These are phyloP conservation scores for Rugalucina vietnamica DNA, from an alignment of 2,888 invertebrate species.

Conservation along the genomic window DNA sequence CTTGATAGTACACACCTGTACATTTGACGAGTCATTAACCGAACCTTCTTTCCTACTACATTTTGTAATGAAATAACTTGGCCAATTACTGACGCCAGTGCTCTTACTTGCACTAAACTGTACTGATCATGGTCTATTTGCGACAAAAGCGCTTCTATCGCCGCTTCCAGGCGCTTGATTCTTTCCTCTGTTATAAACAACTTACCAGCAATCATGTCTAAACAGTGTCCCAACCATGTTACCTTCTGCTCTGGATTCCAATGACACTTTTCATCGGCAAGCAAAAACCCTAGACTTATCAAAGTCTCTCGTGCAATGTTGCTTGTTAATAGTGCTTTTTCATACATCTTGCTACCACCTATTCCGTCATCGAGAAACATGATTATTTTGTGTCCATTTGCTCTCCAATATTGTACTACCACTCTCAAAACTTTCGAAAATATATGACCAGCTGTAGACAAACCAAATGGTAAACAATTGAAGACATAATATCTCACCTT, in stretches of 20 bases:
- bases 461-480: conserved; percentile 50
- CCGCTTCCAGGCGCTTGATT: background rate
- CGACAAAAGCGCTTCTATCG: background rate
- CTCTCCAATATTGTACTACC: conserved; percentile 36
- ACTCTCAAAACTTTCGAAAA: conserved; percentile 48
- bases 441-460: conserved; percentile 49
- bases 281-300: background rate
- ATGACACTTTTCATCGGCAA: conserved; percentile 22
- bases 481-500: conserved; percentile 28
- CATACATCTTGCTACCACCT: conserved; percentile 9
- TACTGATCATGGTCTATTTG: background rate
- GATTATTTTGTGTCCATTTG: conserved; percentile 23
- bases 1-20: conserved; percentile 27
- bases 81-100: conserved; percentile 8
- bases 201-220: background rate
- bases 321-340: background rate
- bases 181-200: conserved; percentile 24
- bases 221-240: conserved; percentile 27
- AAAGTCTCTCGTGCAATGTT: background rate
- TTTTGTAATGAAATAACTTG: conserved; percentile 28
- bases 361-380: conserved; percentile 56
- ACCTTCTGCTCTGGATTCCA: conserved; percentile 19
- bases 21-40: conserved; percentile 21
- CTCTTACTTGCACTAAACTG: background rate
- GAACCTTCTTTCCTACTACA: conserved; percentile 23